Base-by-base conservation (phyloP, 2,113 vertebrate genomes). In the Dermatemys mawii region DNA sequence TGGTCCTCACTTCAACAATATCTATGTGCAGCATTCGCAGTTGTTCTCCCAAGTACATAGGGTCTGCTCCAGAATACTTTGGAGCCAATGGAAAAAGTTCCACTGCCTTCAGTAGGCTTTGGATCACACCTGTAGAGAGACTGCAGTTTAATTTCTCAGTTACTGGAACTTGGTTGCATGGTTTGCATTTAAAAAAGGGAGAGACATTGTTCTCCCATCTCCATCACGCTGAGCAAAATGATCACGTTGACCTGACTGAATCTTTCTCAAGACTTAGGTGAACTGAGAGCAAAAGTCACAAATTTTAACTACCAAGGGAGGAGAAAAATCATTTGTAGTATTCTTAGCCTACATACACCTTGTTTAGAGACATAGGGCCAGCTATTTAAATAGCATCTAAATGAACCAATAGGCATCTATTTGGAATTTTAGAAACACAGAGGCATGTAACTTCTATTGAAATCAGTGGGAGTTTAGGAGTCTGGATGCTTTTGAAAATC, bases 261-360 rank as follows among this genome's bases (percentile, higher is more conserved):
- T 82, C 35, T 86, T 91, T 75, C 35, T 67, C 35, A 26, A 78
- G 2, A 78, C 49, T 82, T 89, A 41, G 49, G 49, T 89, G 32
- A 84, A 51, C 78, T 94, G 70, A 83, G 84, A 88, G 75, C 46
- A 92, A 91, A 94, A 95, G 26, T 22, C 49, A 78, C 50, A 93
- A 41, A 57, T 49, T 89, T n/a, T 16, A 73, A 75, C 26, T 19
- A 27, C 5, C 86, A 57, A 89, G 49, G 73, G 73, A 85, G 90
- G 75, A 38, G 86, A 92, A 89, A 78, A 78, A 46, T 75, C 48
- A 90, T 90, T 90, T 93, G 91, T 94, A 91, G 55, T 89, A 75
- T 67, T 41, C 67, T 93, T 92, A 84, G 41, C 78, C 57, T 92
- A 90, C 93, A 54, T 35, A 90, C 78, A 50, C 85, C 85, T 94